Conservation (phyloP, 1,140 invertebrate species). For the Leptonema lineaticorne region DNA sequence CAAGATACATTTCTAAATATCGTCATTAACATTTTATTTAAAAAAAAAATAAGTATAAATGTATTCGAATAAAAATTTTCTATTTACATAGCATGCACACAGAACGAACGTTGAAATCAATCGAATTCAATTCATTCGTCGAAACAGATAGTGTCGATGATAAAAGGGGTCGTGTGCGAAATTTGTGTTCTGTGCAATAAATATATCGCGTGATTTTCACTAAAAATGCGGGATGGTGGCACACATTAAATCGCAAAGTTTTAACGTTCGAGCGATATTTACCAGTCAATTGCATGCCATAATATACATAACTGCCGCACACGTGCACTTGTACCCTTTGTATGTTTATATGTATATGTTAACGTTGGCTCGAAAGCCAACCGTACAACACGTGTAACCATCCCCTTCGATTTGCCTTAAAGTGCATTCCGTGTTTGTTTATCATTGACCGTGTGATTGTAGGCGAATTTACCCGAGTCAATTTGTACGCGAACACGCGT, state of each 20-base stretch:
- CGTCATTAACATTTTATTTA: no score
- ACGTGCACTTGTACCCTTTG: not conserved
- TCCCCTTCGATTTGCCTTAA: conserved; percentile 5
- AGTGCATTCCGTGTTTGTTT: conserved; percentile 29
- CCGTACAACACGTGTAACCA: not conserved
- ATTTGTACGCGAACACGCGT: not conserved
- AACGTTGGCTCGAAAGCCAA: conserved; percentile 4
- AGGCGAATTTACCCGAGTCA: not conserved
- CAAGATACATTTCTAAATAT: no score
- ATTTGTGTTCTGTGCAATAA: no score
- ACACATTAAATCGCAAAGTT: conserved; percentile 20
- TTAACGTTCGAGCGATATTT: conserved; percentile 28
- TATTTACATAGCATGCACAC: no score
- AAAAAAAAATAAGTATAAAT: no score
- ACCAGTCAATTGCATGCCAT: conserved; percentile 32
- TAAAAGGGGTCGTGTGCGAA: no score
- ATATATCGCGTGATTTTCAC: no score
- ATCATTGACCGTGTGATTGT: conserved; percentile 24
- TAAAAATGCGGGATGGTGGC: conserved; percentile 24
- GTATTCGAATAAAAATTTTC: no score
- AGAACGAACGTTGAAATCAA: no score
- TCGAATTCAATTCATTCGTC: no score
- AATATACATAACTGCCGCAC: not conserved
- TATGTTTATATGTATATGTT: not conserved
- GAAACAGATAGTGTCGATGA: no score